These are phyloP conservation scores for Hippocampus guttulatus DNA, from an alignment of 2,113 vertebrate species.

Conservation along the genomic window DNA sequence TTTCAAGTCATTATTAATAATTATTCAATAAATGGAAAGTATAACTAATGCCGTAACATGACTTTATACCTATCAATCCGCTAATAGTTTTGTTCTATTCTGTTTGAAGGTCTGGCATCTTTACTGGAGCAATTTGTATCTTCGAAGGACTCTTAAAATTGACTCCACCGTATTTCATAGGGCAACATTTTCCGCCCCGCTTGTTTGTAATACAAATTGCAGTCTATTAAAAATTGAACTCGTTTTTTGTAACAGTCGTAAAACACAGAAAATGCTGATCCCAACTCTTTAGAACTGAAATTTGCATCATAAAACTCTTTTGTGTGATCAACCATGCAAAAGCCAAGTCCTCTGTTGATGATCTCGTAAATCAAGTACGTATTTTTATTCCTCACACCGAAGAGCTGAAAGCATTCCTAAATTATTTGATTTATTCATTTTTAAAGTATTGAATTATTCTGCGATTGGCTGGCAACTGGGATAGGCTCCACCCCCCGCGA, in stretches of 20 bases:
- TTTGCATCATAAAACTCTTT: not conserved
- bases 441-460: too few species aligned
- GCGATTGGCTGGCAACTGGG: too few species aligned
- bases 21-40: not conserved
- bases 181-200: not conserved
- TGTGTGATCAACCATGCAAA: not conserved
- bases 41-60: not conserved
- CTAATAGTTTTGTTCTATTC: not conserved
- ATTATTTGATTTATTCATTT: not conserved
- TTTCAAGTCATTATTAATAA: too few species aligned
- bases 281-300: not conserved
- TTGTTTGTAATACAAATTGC: not conserved
- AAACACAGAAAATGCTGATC: not conserved
- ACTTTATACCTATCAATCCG: not conserved
- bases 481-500: too few species aligned
- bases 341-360: not conserved
- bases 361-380: not conserved
- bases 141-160: not conserved
- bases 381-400: not conserved
- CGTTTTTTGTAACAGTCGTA: not conserved
- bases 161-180: not conserved
- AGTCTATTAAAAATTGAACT: not conserved
- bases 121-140: not conserved
- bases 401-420: slow-evolving; percentile 1
- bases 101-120: not conserved